Evolutionary conservation across 2,113 vertebrate species (phyloP).

Genomic region (Chionomys nivalis): DNA sequence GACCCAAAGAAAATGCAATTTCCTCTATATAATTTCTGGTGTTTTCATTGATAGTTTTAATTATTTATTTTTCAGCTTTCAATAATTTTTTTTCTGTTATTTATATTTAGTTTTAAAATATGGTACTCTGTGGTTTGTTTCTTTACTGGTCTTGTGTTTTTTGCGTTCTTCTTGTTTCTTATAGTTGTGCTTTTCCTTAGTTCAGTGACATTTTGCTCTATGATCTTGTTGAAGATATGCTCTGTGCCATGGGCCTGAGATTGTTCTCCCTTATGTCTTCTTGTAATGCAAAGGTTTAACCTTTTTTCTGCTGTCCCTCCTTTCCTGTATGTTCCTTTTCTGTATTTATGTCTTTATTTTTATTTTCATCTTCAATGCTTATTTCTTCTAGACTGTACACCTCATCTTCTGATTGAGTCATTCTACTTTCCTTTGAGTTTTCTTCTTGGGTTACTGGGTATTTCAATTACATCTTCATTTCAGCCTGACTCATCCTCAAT

Average conservation of each 20-base stretch:
- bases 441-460: background rate
- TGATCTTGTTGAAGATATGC: background rate
- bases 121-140: background rate
- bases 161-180: background rate
- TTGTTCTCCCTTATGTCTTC: background rate
- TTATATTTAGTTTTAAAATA: background rate
- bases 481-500: background rate
- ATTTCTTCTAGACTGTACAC: background rate
- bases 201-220: background rate
- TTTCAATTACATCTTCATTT: background rate
- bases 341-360: background rate
- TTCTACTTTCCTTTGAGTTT: too few species aligned
- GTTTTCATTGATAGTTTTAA: too few species aligned
- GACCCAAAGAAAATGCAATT: background rate
- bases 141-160: background rate
- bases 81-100: background rate
- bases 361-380: background rate
- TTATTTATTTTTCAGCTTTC: too few species aligned
- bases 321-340: background rate
- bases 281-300: background rate
- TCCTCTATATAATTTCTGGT: background rate
- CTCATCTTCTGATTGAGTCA: background rate
- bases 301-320: background rate
- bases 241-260: background rate
- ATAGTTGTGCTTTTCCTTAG: background rate